phyloP scores from a whole-genome alignment of 2,113 vertebrate genomes.

The Prionailurus bengalensis region DNA sequence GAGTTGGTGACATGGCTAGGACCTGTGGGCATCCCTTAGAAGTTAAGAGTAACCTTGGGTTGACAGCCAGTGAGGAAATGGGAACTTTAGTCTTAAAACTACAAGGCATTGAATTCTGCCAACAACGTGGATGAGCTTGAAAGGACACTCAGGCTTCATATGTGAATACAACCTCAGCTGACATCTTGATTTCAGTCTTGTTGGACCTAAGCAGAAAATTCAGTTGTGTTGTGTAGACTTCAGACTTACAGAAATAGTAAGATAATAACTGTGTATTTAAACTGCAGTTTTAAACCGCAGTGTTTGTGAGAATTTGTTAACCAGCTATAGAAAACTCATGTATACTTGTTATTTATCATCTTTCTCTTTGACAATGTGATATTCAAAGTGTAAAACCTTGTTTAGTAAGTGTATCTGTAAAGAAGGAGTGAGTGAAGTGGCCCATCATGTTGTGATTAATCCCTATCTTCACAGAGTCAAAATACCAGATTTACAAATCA shows the following conservation, averaged over 20 bases:
- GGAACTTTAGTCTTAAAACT: not conserved
- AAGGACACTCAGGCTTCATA: not conserved
- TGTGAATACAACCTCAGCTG: not conserved
- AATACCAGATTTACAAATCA: not conserved
- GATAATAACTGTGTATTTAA: not conserved
- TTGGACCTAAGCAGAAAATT: not conserved
- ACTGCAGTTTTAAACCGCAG: not conserved
- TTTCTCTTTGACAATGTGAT: not conserved
- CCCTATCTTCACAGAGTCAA: not conserved
- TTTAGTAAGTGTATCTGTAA: not conserved
- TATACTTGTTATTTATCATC: not conserved
- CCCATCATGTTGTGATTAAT: not conserved
- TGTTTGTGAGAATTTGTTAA: constrained; percentile 39
- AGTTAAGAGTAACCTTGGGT: not conserved
- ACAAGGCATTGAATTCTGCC: not conserved
- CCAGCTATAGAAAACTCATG: not conserved
- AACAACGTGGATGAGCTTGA: not conserved
- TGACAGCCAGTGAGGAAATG: not conserved
- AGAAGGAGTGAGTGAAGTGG: not conserved
- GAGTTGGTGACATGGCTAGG: not conserved
- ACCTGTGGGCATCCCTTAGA: not conserved
- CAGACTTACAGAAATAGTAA: not conserved
- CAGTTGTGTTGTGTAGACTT: not conserved
- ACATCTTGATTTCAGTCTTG: not conserved
- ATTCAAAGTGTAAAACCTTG: not conserved